Conservation (phyloP, 1,140 invertebrate genomes). For the Danaus plexippus region DNA sequence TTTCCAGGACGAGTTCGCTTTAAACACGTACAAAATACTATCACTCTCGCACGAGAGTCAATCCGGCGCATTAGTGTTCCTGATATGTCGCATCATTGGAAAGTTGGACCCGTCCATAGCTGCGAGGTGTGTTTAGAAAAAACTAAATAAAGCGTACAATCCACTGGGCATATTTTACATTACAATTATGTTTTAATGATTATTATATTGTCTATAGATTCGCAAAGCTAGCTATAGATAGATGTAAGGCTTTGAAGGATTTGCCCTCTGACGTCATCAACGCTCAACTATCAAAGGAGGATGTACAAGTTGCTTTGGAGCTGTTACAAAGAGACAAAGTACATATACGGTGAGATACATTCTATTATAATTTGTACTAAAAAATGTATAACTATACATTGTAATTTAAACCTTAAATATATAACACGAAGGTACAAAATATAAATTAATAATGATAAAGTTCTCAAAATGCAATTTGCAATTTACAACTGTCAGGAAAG, state of each 20-base stretch:
- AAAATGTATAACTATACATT: too few species aligned
- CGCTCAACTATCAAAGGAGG: constrained; percentile 60
- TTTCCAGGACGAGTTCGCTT: constrained; percentile 59
- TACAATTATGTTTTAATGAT: background rate
- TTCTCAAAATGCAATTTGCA: too few species aligned
- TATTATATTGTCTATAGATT: constrained; percentile 37
- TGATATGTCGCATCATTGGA: constrained; percentile 62
- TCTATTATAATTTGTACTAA: too few species aligned
- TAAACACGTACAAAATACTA: constrained; percentile 59
- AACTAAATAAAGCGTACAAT: background rate
- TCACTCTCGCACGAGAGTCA: constrained; percentile 55
- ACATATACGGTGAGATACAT: constrained; percentile 45
- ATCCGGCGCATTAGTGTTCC: constrained; percentile 59
- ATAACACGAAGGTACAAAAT: too few species aligned
- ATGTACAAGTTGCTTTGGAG: constrained; percentile 64
- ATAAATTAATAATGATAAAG: too few species aligned
- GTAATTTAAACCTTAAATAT: too few species aligned
- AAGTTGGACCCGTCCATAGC: constrained; percentile 54
- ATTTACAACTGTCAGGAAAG: too few species aligned
- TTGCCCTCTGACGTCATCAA: constrained; percentile 43
- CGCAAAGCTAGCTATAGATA: constrained; percentile 52
- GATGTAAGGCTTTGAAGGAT: constrained; percentile 47
- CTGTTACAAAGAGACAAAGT: constrained; percentile 57
- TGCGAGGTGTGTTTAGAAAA: constrained; percentile 36
- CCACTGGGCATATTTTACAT: background rate